Base-by-base conservation (phyloP, 2,113 vertebrate genomes). In the Colius striatus region DNA sequence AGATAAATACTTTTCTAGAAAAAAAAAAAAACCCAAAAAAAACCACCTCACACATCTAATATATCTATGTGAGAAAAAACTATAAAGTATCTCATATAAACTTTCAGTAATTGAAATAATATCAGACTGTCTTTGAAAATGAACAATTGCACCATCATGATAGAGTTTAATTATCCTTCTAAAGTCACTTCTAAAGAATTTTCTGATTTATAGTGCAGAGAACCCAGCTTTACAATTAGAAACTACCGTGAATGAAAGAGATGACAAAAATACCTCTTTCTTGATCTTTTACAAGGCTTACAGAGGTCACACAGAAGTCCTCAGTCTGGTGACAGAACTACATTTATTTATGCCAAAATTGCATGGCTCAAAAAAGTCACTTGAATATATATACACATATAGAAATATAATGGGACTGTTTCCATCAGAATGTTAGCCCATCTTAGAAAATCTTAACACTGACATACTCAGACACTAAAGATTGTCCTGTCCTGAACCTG, bases 31-130 rank as follows among this genome's bases (percentile, higher is more conserved):
- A n/a, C n/a, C n/a, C n/a, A n/a, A n/a, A n/a, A n/a, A n/a, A n/a
- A n/a, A n/a, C n/a, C n/a, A n/a, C n/a, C 27, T 71, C 23, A 57
- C 60, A 36, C 7, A 74, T 45, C 45, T 84, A 60, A 43, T 32
- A 80, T 13, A 84, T 67, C 55, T 60, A 36, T 80, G 57, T 48
- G 13, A 67, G 50, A 81, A 93, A 79, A 60, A 41, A 71, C 41
- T 79, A 66, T 73, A 81, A 66, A 91, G 32, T 60, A 79, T n/a
- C 34, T 16, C 18, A 61, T 29, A 80, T 38, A 91, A 57, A 81
- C 81, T 75, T 72, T 81, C 25, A 82, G 50, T 63, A 86, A 90
- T 65, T 66, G 48, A 91, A 96, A 94, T 90, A 30, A 91, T 94
- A 91, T 78, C 68, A 75, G 95, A 34, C 43, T 2, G 1, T 36